Evolutionary conservation across 2,113 vertebrate genomes (phyloP), one percentile per base, ranked within the genome.

Genomic region (Anoura caudifer): DNA sequence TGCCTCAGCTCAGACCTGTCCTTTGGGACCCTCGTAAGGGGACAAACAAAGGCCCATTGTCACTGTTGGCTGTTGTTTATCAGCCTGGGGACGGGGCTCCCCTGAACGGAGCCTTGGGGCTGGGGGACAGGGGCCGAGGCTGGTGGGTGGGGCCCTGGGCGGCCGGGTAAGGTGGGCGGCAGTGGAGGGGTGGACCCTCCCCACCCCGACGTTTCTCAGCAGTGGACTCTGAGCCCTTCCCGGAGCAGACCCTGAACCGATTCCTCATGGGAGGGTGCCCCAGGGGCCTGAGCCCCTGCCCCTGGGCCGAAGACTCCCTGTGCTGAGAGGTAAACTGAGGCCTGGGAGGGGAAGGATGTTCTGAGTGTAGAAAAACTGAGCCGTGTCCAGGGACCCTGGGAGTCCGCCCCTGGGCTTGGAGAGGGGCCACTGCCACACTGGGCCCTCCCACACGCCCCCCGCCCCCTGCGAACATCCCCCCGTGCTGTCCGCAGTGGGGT

Each of bases 61-160:
- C n/a, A 90, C 54, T 59, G 2, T 0, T 75, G 28, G 4, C 56
- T n/a, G 84, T 84, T 22, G 45, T 43, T 80, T 28, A 50, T 85
- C 20, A 13, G 50, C 69, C 45, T 61, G 56, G 15, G 76, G 38
- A 24, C 3, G 0, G 11, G 16, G 0, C 22, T 81, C 22, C 41
- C 88, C 61, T 14, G 63, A 14, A 31, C 26, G 26, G 70, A 9
- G 4, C 0, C 0, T 16, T 2, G 28, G 20, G 22, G 28, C 86
- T 47, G 69, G 72, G 73, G 87, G 15, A 38, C 56, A 54, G 36
- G 7, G 70, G 54, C 56, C 24, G 56, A 9, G 2, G 36, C 4
- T 6, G 33, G 91, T 8, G 28, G 22, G n/a, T 0, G 24, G 67
- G 56, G 4, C 28, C 36, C 20, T 13, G 33, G 17, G 16, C 5